These are phyloP conservation scores for Crotophaga sulcirostris DNA, from an alignment of 2,113 vertebrate genomes.

Conservation along the genomic window DNA sequence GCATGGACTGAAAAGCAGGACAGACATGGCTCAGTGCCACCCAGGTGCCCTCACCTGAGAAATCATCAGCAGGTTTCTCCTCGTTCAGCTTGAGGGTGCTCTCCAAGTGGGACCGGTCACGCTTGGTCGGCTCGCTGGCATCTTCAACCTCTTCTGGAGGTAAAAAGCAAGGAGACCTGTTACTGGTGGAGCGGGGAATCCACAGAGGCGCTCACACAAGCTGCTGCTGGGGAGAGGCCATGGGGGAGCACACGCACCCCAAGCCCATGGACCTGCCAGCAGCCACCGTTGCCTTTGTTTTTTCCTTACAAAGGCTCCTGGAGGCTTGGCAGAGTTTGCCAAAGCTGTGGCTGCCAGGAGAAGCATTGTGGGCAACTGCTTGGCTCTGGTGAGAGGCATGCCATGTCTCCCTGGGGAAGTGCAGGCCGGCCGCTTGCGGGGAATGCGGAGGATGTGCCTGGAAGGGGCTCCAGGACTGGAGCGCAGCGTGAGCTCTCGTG, in stretches of 20 bases:
- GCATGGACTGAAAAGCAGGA: background rate
- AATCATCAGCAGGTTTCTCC: constrained; percentile 88
- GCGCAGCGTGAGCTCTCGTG: rapidly evolving
- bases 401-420: rapidly evolving
- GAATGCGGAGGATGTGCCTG: constrained; percentile 13
- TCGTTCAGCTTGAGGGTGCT: constrained; percentile 89
- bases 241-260: background rate
- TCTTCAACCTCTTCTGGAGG: constrained; percentile 85
- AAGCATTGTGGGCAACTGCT: background rate
- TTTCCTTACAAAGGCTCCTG: background rate
- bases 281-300: background rate
- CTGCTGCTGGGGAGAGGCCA: background rate
- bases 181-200: background rate
- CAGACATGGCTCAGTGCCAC: rapidly evolving
- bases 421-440: background rate
- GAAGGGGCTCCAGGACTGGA: background rate
- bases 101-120: constrained; percentile 94
- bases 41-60: constrained; percentile 79
- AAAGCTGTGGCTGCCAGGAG: background rate
- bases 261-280: rapidly evolving
- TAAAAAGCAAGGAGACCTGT: background rate
- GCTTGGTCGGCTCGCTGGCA: constrained; percentile 70
- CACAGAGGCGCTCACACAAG: background rate
- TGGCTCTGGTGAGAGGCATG: background rate
- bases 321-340: background rate